phyloP scores from a whole-genome alignment of 2,888 invertebrate species.

The Prostheceraeus crozeri region DNA sequence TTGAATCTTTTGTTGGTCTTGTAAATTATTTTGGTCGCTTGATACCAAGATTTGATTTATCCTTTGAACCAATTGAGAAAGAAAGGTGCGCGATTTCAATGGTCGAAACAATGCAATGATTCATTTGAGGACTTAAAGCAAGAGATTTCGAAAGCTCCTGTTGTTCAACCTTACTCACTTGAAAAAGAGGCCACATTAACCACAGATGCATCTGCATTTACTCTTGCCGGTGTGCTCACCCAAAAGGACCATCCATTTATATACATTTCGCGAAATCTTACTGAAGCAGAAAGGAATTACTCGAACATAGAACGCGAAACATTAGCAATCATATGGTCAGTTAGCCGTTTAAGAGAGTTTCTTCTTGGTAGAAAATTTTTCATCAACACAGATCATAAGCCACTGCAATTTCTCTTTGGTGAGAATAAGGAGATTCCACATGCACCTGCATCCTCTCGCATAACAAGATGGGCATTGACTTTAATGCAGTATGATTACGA shows the following conservation, averaged over 20 bases:
- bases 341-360: conserved; percentile 28
- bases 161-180: conserved; percentile 30
- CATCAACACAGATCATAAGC: conserved; percentile 25
- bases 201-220: conserved; percentile 33
- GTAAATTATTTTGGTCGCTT: conserved; percentile 18
- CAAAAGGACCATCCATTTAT: conserved; percentile 36
- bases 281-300: conserved; percentile 32
- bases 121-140: conserved; percentile 26
- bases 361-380: conserved; percentile 32
- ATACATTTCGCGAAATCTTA: conserved; percentile 32
- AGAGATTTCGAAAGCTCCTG: conserved; percentile 27
- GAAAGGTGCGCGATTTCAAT: background rate
- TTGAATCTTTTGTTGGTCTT: conserved; percentile 31
- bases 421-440: background rate
- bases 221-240: conserved; percentile 17
- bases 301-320: conserved; percentile 34
- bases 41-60: conserved; percentile 24
- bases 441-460: conserved; percentile 12
- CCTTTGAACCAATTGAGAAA: conserved; percentile 25
- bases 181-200: conserved; percentile 27
- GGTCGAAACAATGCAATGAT: conserved; percentile 25
- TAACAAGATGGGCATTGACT: conserved; percentile 23
- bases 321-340: conserved; percentile 33
- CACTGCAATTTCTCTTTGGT: conserved; percentile 27
- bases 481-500: conserved; percentile 33